Percentiles rank a stretch among this genome's conserved stretches.
Conservation (phyloP, 2,797 vertebrate genomes). For the Potorous gilbertii region DNA sequence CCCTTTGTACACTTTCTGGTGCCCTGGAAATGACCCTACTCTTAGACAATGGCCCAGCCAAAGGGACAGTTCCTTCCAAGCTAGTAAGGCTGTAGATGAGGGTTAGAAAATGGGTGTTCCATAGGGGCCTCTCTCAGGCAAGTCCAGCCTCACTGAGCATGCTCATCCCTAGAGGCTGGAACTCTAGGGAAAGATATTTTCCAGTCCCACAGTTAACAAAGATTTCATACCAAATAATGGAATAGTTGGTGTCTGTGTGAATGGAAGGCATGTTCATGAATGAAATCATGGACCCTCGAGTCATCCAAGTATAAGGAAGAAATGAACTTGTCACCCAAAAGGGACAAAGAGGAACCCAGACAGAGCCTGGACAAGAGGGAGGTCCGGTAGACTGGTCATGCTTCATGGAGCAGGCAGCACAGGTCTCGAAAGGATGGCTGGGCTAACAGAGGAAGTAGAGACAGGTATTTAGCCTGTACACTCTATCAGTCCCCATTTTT, state of each 20-base stretch:
- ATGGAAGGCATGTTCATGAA: background rate
- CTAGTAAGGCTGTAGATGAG: background rate
- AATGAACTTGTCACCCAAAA: background rate
- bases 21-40: rapidly evolving
- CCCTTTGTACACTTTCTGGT: rapidly evolving
- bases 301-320: background rate
- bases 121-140: background rate
- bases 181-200: background rate
- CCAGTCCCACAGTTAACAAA: background rate
- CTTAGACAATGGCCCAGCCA: background rate
- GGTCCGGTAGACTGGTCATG: background rate
- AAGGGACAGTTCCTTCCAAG: background rate
- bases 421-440: background rate
- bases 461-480: background rate
- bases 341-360: background rate
- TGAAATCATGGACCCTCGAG: background rate
- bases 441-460: background rate
- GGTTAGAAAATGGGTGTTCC: background rate
- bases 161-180: background rate
- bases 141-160: background rate
- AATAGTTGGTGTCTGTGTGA: background rate
- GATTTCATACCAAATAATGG: background rate
- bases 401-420: background rate
- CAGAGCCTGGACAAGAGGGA: background rate
- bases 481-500: background rate